phyloP scores from a whole-genome alignment of 2,797 vertebrate species.

The Pampus argenteus region DNA sequence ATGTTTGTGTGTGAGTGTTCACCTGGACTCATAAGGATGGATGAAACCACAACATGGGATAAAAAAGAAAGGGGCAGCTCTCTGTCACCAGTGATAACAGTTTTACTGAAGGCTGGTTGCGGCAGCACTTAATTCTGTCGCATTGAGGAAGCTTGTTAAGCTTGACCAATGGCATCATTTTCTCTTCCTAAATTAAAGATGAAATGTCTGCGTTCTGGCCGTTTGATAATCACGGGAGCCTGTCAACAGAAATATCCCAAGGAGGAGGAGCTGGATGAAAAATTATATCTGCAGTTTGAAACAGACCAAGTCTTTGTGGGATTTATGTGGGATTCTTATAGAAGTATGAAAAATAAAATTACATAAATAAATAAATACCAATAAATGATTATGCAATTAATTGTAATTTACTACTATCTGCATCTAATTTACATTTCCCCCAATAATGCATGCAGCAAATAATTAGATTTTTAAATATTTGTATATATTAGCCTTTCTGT shows the following conservation, averaged over 20 bases:
- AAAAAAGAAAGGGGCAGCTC: conserved; percentile 47
- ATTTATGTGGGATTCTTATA: conserved; percentile 39
- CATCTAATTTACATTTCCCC: not conserved
- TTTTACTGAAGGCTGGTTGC: conserved; percentile 29
- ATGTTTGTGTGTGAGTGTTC: conserved; percentile 39
- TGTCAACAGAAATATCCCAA: conserved; percentile 66
- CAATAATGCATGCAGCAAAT: not conserved
- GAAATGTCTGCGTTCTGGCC: conserved; percentile 62
- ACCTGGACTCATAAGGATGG: conserved; percentile 49
- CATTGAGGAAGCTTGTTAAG: conserved; percentile 49
- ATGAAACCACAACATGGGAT: conserved; percentile 38
- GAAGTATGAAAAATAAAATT: not conserved
- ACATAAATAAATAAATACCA: not conserved
- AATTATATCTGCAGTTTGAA: conserved; percentile 65
- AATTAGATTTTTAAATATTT: not conserved
- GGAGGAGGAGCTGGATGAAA: conserved; percentile 47
- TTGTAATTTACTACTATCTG: not conserved
- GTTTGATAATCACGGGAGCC: conserved; percentile 54
- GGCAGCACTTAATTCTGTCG: conserved; percentile 48
- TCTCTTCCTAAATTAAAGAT: conserved; percentile 63
- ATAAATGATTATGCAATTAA: not conserved
- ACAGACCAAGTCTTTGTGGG: conserved; percentile 14
- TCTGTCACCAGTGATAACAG: conserved; percentile 40
- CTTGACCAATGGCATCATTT: conserved; percentile 61
- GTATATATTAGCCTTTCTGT: not conserved